Evolutionary conservation across 1,140 invertebrate species (phyloP).

Genomic region (Andrena cerasifolii): DNA sequence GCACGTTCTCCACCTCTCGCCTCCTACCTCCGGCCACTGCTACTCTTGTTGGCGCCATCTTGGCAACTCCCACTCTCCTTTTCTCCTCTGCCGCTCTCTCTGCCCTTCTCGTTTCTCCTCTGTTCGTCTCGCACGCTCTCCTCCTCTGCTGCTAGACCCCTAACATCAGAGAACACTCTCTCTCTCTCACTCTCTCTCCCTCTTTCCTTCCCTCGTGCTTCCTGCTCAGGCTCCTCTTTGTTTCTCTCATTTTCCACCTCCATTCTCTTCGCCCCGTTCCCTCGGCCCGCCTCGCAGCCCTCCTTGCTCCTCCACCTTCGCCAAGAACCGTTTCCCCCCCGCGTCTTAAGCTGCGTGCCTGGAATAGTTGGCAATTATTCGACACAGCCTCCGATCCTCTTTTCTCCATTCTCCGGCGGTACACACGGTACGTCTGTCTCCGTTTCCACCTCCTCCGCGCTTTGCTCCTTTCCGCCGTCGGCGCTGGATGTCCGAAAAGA

Average conservation of each 20-base stretch:
- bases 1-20: constrained; percentile 59
- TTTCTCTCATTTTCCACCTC: constrained; percentile 60
- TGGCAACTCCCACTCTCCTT: constrained; percentile 76
- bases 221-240: constrained; percentile 54
- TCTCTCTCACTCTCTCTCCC: constrained; percentile 47
- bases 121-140: constrained; percentile 32
- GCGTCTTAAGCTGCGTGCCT: constrained; percentile 66
- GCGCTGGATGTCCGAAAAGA: constrained; percentile 8
- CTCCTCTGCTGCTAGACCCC: constrained; percentile 18
- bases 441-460: constrained; percentile 11
- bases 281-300: constrained; percentile 51
- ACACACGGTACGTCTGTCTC: constrained; percentile 10
- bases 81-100: constrained; percentile 44
- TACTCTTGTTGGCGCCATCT: constrained; percentile 74
- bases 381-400: constrained; percentile 50
- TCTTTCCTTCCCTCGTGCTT: constrained; percentile 3
- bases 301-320: constrained; percentile 21
- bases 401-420: constrained; percentile 16
- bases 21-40: constrained; percentile 58
- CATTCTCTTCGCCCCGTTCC: constrained; percentile 42
- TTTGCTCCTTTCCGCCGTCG: constrained; percentile 15
- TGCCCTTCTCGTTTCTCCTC: constrained; percentile 66
- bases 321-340: constrained; percentile 43
- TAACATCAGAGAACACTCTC: not conserved
- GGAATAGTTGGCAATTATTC: constrained; percentile 76